These are phyloP conservation scores for Gryllus bimaculatus DNA, from an alignment of 1,140 invertebrate species.

Conservation along the genomic window DNA sequence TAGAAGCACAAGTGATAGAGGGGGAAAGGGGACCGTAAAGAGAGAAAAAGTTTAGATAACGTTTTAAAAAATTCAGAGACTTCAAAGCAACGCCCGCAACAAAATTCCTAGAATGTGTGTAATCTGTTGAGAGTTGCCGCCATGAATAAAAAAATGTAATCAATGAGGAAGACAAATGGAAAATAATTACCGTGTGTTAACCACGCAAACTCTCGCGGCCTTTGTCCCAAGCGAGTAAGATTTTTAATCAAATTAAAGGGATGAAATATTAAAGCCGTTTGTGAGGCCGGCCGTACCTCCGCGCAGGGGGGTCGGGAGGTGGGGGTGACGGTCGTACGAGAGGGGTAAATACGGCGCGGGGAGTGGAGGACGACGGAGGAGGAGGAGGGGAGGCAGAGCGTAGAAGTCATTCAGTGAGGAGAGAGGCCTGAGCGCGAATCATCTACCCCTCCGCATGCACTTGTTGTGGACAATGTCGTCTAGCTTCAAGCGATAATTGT, in stretches of 20 bases:
- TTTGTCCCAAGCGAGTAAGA: background rate
- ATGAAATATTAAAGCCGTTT: conserved; percentile 1
- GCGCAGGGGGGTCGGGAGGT: too few relatives aligned
- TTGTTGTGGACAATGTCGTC: background rate
- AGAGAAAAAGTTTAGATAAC: background rate
- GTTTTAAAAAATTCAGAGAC: background rate
- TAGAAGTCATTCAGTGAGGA: too few relatives aligned
- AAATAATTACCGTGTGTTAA: conserved; percentile 5
- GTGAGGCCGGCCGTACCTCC: background rate
- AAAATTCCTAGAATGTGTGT: background rate
- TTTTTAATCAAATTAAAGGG: background rate
- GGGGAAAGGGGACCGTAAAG: background rate
- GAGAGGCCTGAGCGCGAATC: background rate
- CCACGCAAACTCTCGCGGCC: background rate
- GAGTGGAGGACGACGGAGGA: background rate
- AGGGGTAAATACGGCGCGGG: too few relatives aligned
- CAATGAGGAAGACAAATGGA: conserved; percentile 4
- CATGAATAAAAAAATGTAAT: conserved; percentile 6
- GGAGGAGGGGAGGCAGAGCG: background rate
- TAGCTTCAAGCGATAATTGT: background rate
- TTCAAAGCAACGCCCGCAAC: background rate
- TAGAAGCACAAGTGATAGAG: background rate
- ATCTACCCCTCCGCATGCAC: background rate
- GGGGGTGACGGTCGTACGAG: background rate
- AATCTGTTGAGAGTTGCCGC: conserved; percentile 3